Evolutionary conservation across 2,113 vertebrate genomes (phyloP).

Genomic region (Epinephelus lanceolatus): DNA sequence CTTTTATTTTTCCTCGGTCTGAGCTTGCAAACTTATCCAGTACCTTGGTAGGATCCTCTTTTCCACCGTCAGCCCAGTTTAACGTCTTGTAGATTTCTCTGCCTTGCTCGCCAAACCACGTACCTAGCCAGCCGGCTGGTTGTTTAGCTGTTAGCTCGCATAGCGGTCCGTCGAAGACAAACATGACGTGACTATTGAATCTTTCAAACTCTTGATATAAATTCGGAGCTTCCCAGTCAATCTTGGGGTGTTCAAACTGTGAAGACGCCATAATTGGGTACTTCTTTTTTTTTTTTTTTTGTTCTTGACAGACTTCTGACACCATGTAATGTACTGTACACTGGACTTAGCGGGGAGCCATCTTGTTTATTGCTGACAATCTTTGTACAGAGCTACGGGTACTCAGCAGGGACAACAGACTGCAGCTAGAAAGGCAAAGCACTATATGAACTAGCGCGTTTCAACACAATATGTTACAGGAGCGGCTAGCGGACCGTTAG

Average conservation of each 20-base stretch:
- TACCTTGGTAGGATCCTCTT: not conserved
- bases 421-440: no score
- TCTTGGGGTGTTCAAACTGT: not conserved
- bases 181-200: not conserved
- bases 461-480: no score
- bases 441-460: no score
- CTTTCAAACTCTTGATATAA: not conserved
- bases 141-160: not conserved
- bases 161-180: not conserved
- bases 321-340: no score
- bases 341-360: no score
- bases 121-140: not conserved
- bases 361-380: no score
- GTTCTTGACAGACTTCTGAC: no score
- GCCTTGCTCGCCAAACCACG: not conserved
- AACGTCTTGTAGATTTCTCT: conserved; percentile 4
- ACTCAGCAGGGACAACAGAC: no score
- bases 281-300: no score
- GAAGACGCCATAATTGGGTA: not conserved
- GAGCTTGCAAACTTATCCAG: not conserved
- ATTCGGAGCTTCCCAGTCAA: not conserved
- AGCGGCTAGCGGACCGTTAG: no score
- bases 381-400: no score
- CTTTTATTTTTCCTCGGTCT: not conserved
- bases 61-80: not conserved